Evolutionary conservation across 2,113 vertebrate species (phyloP), one percentile per base, ranked within the genome.

Genomic region (Chamaea fasciata): DNA sequence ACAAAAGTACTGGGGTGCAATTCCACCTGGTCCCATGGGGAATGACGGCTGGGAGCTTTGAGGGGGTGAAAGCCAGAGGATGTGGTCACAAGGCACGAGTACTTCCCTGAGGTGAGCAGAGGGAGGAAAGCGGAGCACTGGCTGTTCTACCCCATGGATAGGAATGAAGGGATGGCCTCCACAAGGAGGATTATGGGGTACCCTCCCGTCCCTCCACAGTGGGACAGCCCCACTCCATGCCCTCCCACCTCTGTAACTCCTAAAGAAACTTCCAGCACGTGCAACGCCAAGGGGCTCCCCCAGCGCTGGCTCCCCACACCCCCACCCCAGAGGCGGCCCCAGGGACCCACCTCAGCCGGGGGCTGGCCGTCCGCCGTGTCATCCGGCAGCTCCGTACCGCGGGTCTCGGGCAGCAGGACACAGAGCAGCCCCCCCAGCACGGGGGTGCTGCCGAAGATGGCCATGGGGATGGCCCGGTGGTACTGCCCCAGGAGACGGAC

Each of bases 361-460:
- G 19, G 3, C 2, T 0, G 4, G 26, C 41, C 0, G 0, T 20
- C 2, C 91, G 75, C 15, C 0, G 93, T 81, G 53, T 91, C 76
- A 24, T 99, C 99, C 7, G 82, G 97, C 62, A 99, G 97, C 7
- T 98, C 95, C 0, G 55, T 76, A 46, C 98, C 98, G 0, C 47
- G 13, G 1, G 99, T 99, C 96, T 99, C 99, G 0, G 99, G 99
- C n/a, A 99, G 97, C 27, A 99, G 89, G 17, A 97, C 15, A 16
- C 98, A 98, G 15, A 99, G 91, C 12, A 95, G 70, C 5, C 98
- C 98, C 1, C 81, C 98, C 28, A 87, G 8, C 8, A 98, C 55
- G 0, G 98, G 98, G 20, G 92, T 5, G 7, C 95, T 96, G 27
- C 99, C 98, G 0, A 97, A 99, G 79, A 91, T 15, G 76, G 62